Base-by-base conservation (phyloP, 2,888 invertebrate species). In the Tuberolachnus salignus region DNA sequence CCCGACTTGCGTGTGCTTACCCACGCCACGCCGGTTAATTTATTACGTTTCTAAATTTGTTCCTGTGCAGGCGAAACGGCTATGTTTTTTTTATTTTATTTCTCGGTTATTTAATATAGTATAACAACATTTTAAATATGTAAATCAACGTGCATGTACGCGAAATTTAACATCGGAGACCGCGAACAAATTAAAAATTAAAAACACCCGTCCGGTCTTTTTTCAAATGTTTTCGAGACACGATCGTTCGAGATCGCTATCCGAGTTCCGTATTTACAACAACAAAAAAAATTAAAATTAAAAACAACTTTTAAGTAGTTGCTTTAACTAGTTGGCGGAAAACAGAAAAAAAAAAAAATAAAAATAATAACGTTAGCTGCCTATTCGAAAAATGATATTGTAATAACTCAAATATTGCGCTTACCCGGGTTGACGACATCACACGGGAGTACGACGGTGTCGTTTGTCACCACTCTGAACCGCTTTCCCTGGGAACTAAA, bases 381-480 rank as follows among this genome's bases (percentile, higher is more conserved):
- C n/a, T n/a, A n/a, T n/a, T n/a, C 34, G 6, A 34, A 34, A 34
- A 34, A 34, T 4, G 6, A 34, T 4, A 53, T 19, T 61, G n/a
- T 34, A 26, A 55, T 21, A 21, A 55, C 49, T 53, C 1, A 16
- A 8, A 16, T 23, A 10, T 16, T 3, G 67, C 23, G 84, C 86
- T 87, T 84, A 89, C 89, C 89, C 81, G 87, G 86, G 85, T 89
- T 88, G 83, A 88, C 87, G 73, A 88, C 88, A 85, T 88, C 88
- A 83, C 89, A 89, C 8, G 89, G 89, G 63, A 89, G 85, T 46
- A 88, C 86, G 73, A 89, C 88, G 23, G 87, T 88, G 83, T 89
- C 88, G 82, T 87, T 88, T 69, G 88, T 87, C 63, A 87, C 87
- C 81, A 88, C 88, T 83, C 88, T 87, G 84, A 88, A 88, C 73